These are phyloP conservation scores for Rhombomys opimus DNA, from an alignment of 2,113 vertebrate genomes.

Conservation along the genomic window DNA sequence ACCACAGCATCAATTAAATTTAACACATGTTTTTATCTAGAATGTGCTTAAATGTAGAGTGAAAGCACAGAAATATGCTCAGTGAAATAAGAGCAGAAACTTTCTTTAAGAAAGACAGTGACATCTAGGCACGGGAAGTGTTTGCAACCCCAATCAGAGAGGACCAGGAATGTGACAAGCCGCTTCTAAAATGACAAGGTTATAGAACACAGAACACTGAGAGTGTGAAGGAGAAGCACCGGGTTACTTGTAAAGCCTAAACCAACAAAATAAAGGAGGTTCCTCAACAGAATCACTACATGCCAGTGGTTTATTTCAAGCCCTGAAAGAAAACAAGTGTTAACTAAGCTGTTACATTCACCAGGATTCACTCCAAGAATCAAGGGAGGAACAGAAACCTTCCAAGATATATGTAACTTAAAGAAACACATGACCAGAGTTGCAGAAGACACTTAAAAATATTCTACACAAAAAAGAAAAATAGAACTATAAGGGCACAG, in stretches of 20 bases:
- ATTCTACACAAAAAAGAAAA: not conserved
- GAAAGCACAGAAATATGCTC: not conserved
- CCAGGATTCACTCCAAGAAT: not conserved
- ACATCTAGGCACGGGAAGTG: not conserved
- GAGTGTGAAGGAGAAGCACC: not conserved
- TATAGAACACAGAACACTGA: not conserved
- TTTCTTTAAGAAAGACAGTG: not conserved
- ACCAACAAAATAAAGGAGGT: not conserved
- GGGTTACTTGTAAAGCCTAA: not conserved
- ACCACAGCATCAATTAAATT: not conserved
- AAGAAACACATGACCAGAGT: not conserved
- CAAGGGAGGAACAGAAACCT: not conserved
- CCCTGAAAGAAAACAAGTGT: not conserved
- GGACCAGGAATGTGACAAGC: not conserved
- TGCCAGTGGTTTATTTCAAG: not conserved
- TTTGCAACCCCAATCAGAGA: not conserved
- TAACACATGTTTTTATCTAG: not conserved
- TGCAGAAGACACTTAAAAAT: not conserved
- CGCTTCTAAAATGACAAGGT: not conserved
- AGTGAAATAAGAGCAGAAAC: not conserved
- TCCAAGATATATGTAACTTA: not conserved
- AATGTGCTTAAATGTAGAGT: not conserved
- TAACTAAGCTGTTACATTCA: not conserved
- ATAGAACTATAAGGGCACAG: not conserved
- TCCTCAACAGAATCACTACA: not conserved